Evolutionary conservation across 2,113 vertebrate genomes (phyloP).

Genomic region (Anoura caudifer): DNA sequence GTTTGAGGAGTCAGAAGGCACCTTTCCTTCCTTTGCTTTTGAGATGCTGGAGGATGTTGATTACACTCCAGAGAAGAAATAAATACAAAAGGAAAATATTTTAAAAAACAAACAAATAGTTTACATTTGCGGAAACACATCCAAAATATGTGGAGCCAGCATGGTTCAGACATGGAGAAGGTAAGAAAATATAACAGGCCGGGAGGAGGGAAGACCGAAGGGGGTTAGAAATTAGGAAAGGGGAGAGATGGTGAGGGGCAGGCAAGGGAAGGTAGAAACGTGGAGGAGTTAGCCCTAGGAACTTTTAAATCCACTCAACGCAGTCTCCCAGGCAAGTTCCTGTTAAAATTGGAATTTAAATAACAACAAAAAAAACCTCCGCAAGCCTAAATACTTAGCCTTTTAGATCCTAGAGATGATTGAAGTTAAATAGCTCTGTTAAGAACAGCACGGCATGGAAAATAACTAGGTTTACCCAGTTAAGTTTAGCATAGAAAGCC

Average conservation of each 20-base stretch:
- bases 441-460: constrained; percentile 71
- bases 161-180: neutral
- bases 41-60: neutral
- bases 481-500: constrained; percentile 66
- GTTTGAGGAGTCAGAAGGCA: neutral
- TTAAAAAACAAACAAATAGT: neutral
- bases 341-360: constrained; percentile 66
- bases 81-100: neutral
- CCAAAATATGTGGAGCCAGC: neutral
- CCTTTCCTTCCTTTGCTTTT: neutral
- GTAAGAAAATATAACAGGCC: neutral
- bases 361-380: constrained; percentile 52
- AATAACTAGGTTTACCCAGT: constrained; percentile 68
- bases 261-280: neutral
- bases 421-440: constrained; percentile 77
- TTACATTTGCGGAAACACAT: neutral
- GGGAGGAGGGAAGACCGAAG: neutral
- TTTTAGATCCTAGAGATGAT: constrained; percentile 69
- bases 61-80: neutral
- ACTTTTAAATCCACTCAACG: neutral
- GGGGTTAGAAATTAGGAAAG: neutral
- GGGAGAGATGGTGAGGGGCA: neutral
- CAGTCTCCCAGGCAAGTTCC: constrained; percentile 37
- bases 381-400: constrained; percentile 65
- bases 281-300: neutral